Evolutionary conservation across 2,113 vertebrate species (phyloP).

Genomic region (Tupaia tana): DNA sequence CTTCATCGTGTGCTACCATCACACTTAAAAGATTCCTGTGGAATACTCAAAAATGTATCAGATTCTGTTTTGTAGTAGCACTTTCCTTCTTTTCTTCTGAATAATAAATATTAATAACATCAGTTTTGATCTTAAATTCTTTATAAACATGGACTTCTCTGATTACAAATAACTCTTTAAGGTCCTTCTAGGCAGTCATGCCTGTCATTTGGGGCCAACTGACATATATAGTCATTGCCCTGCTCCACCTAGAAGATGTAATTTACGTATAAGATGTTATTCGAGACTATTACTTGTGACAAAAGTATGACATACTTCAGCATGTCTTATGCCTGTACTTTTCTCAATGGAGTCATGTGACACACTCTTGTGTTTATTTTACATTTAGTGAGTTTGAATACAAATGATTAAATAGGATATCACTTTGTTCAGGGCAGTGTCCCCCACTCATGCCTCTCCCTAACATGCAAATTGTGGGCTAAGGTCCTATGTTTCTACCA

Average conservation of each 20-base stretch:
- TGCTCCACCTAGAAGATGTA: neutral
- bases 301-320: neutral
- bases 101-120: neutral
- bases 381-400: constrained; percentile 6
- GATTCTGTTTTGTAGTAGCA: neutral
- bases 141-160: neutral
- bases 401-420: neutral
- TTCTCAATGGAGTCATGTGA: neutral
- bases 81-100: neutral
- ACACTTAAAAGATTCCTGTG: neutral
- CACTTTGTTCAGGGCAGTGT: neutral
- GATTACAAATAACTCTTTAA: neutral
- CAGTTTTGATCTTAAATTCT: neutral
- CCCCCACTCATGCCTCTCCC: fast-evolving
- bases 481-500: neutral
- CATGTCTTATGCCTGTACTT: neutral
- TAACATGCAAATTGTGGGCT: neutral
- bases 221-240: neutral
- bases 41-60: neutral
- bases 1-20: neutral
- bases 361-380: neutral
- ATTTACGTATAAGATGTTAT: constrained; percentile 1
- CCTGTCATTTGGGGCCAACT: neutral
- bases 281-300: neutral
- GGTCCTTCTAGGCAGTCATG: neutral